Evolutionary conservation across 2,113 vertebrate genomes (phyloP).

Genomic region (Pseudorectes ferrugineus): DNA sequence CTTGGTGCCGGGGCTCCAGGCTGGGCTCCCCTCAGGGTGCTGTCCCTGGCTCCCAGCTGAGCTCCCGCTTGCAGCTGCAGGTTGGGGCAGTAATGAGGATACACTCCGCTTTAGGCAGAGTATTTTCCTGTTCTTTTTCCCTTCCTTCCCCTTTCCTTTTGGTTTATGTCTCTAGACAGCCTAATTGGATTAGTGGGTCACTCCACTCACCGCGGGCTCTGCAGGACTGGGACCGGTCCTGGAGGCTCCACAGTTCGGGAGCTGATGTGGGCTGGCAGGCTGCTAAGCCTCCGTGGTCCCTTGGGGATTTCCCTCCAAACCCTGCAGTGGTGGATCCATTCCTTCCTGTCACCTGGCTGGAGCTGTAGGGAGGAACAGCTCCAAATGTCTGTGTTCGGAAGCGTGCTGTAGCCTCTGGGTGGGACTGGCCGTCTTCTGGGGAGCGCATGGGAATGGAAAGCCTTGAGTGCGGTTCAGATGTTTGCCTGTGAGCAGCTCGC

Average conservation of each 20-base stretch:
- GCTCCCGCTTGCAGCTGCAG: not conserved
- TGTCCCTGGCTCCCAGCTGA: not conserved
- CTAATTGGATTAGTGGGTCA: constrained; percentile 8
- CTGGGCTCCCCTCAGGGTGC: not conserved
- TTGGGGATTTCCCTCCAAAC: fast-evolving
- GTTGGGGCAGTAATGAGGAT: not conserved
- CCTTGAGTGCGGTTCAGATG: not conserved
- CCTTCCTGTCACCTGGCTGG: not conserved
- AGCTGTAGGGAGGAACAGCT: not conserved
- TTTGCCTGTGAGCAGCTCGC: not conserved
- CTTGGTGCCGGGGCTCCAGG: not conserved
- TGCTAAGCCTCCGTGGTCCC: not conserved
- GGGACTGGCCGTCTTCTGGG: not conserved
- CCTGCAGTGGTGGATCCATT: not conserved
- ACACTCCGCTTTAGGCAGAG: not conserved
- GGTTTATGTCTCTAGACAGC: not conserved
- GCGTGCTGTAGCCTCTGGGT: not conserved
- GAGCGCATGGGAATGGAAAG: not conserved
- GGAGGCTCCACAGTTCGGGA: not conserved
- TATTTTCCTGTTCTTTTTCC: not conserved
- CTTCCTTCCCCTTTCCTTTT: not conserved
- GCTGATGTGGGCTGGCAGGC: not conserved
- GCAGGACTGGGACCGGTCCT: not conserved
- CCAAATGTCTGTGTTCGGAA: not conserved
- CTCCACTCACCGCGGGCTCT: fast-evolving